Evolutionary conservation across 2,797 vertebrate species (phyloP).

Genomic region (Takifugu ocellatus): DNA sequence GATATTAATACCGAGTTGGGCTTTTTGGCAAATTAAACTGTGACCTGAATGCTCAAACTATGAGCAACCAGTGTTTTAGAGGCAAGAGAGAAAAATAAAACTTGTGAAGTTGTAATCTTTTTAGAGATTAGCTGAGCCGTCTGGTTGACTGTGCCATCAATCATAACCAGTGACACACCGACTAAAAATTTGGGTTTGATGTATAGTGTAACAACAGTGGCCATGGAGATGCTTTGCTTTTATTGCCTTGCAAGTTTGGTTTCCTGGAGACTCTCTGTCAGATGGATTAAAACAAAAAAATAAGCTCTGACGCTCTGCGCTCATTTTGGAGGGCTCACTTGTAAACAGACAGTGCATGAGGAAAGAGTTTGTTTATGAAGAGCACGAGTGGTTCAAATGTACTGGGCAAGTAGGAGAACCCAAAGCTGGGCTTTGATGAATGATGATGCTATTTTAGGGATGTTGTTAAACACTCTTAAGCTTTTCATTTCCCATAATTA

Average conservation of each 20-base stretch:
- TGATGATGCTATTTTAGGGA: neutral
- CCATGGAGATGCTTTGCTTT: slow-evolving; percentile 18
- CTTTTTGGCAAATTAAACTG: slow-evolving; percentile 64
- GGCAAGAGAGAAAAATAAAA: slow-evolving; percentile 45
- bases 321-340: slow-evolving; percentile 1
- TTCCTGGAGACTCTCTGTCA: slow-evolving; percentile 9
- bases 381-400: slow-evolving; percentile 6
- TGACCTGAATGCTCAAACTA: slow-evolving; percentile 70
- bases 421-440: slow-evolving; percentile 1
- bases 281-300: slow-evolving; percentile 2
- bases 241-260: slow-evolving; percentile 15
- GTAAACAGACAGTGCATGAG: neutral
- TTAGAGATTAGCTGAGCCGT: slow-evolving; percentile 57
- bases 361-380: slow-evolving; percentile 12
- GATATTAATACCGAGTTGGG: slow-evolving; percentile 69
- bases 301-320: neutral
- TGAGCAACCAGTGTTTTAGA: slow-evolving; percentile 52
- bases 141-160: slow-evolving; percentile 45
- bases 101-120: slow-evolving; percentile 66
- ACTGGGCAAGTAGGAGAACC: neutral
- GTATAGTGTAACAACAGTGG: slow-evolving; percentile 2
- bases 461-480: neutral
- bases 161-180: slow-evolving; percentile 42
- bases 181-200: slow-evolving; percentile 11
- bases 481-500: too few species aligned